phyloP scores from a whole-genome alignment of 2,888 invertebrate species.

The Euplagia quadripunctaria region DNA sequence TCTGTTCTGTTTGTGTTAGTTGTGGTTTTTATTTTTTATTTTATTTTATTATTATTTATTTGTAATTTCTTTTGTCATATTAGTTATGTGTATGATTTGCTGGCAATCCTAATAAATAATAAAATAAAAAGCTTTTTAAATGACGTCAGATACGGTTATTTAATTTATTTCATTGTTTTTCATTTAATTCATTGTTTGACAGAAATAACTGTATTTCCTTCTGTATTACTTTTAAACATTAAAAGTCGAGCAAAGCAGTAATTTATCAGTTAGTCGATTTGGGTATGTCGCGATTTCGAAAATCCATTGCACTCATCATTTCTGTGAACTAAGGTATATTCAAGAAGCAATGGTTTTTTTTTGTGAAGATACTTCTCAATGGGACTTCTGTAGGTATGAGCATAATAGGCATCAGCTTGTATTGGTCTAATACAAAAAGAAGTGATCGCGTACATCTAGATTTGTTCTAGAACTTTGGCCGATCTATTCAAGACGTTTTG shows the following conservation, averaged over 20 bases:
- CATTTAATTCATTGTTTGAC: background rate
- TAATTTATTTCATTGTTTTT: background rate
- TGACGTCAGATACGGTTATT: background rate
- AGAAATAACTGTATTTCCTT: too few species aligned
- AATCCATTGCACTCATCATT: background rate
- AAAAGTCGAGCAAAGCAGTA: background rate
- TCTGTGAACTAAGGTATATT: background rate
- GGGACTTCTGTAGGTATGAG: background rate
- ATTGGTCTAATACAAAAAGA: background rate
- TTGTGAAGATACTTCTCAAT: background rate
- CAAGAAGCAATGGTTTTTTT: background rate
- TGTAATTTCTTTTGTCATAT: too few species aligned
- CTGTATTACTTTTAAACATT: too few species aligned
- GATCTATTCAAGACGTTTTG: conserved; percentile 31
- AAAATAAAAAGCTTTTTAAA: background rate
- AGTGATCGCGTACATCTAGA: conserved; percentile 1
- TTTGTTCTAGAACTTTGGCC: background rate
- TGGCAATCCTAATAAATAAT: too few species aligned
- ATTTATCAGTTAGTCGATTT: background rate
- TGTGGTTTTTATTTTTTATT: too few species aligned
- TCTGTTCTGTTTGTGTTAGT: too few species aligned
- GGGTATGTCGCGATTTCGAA: background rate
- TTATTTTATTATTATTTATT: too few species aligned
- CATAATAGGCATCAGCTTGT: background rate
- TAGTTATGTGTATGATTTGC: too few species aligned